Evolutionary conservation across 2,888 invertebrate species (phyloP).

Genomic region (Temnothorax unifasciatus): DNA sequence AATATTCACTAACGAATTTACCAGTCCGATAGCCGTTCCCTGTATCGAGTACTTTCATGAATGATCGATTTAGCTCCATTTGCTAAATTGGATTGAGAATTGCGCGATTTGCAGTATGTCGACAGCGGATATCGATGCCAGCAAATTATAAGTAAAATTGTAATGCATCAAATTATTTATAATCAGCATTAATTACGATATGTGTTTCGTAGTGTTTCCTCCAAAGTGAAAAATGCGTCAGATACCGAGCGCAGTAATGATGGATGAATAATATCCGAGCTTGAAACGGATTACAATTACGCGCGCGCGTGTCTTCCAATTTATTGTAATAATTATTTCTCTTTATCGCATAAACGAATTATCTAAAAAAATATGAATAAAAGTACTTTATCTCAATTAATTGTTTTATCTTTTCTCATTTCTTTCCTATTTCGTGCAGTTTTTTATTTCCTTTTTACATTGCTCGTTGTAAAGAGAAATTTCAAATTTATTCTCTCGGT

Average conservation of each 20-base stretch:
- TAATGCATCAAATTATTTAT: constrained; percentile 26
- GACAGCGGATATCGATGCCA: constrained; percentile 11
- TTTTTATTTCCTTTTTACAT: neutral
- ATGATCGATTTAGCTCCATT: constrained; percentile 49
- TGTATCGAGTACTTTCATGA: constrained; percentile 43
- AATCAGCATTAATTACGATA: constrained; percentile 15
- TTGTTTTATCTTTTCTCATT: too few species aligned
- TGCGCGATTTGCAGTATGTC: constrained; percentile 26
- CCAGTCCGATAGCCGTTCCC: constrained; percentile 36
- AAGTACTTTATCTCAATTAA: neutral
- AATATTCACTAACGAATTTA: constrained; percentile 67
- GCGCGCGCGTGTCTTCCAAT: neutral
- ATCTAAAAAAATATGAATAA: neutral
- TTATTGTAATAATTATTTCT: neutral
- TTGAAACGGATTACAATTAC: neutral
- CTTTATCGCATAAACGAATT: neutral
- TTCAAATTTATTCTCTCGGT: neutral
- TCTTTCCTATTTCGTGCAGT: neutral
- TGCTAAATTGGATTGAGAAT: constrained; percentile 45
- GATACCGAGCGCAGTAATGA: neutral
- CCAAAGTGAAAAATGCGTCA: neutral
- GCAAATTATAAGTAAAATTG: constrained; percentile 31
- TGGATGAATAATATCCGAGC: neutral
- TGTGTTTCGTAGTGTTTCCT: neutral
- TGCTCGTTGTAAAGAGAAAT: neutral